Percentiles rank a stretch among this genome's conserved stretches.
Conservation (phyloP, 2,113 vertebrate genomes). For the Lepus americanus region DNA sequence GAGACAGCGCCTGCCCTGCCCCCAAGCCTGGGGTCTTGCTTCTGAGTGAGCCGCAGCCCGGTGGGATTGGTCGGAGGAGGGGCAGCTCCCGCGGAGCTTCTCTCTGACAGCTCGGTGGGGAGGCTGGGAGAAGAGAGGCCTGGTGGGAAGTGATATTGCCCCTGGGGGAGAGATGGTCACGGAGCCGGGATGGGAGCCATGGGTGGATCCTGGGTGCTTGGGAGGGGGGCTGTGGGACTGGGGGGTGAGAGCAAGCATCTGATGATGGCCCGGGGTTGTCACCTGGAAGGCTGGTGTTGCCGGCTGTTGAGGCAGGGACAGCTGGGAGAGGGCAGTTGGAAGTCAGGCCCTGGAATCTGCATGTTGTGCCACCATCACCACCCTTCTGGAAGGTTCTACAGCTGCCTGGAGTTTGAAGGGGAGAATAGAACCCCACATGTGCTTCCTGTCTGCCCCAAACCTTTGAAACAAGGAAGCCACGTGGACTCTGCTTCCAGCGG, state of each 20-base stretch:
- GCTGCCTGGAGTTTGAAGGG: not conserved
- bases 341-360: not conserved
- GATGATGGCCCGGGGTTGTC: not conserved
- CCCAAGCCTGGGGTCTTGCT: no score
- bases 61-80: not conserved
- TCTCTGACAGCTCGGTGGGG: not conserved
- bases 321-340: not conserved
- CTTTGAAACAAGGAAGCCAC: no score
- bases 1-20: no score
- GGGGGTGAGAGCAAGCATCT: no score
- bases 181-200: no score
- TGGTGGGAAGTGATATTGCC: not conserved
- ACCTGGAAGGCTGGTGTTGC: not conserved
- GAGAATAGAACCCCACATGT: no score
- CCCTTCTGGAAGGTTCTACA: not conserved
- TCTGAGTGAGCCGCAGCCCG: not conserved
- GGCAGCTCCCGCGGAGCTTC: not conserved
- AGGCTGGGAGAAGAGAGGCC: not conserved
- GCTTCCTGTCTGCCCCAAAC: not conserved
- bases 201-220: not conserved
- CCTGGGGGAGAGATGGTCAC: rapidly evolving
- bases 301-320: not conserved
- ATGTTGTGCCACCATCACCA: no score
- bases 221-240: rapidly evolving
- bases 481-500: not conserved